Evolutionary conservation across 2,113 vertebrate species (phyloP), one percentile per base, ranked within the genome.

Genomic region (Lepisosteus osseus): DNA sequence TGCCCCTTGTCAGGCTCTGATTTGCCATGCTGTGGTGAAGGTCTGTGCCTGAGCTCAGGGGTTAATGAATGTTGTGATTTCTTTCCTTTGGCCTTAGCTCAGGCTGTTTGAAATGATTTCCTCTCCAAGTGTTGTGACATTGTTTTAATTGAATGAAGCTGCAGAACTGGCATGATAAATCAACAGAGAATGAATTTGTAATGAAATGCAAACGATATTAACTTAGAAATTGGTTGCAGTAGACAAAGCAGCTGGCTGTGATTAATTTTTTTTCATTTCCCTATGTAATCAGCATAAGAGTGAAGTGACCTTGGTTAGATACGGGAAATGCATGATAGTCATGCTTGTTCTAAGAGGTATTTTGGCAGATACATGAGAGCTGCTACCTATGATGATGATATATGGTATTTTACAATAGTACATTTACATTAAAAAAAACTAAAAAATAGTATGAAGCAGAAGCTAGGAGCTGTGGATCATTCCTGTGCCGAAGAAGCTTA

Each of bases 131-230:
- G 11, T 42, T 79, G 62, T 86, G 84, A 84, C 80, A 77, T 70
- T 87, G 82, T 88, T 90, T 90, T 91, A 85, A 80, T 87, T 86
- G 70, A 83, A 82, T 75, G 74, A 80, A 85, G 76, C 80, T 84
- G 78, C 77, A 85, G 75, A 81, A 74, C 69, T 78, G 69, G 76
- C 76, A 75, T 74, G 74, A 85, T 88, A 87, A 89, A 87, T 89
- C 77, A 79, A 69, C 68, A 76, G 56, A 55, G 72, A 77, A 74
- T 77, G 51, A 84, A 81, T 80, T 70, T 82, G 55, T 85, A 86
- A 83, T 83, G 76, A 79, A 79, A 70, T 65, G 68, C 65, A 78
- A 78, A 81, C 17, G 71, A 75, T 76, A 54, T 70, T 78, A 83
- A 81, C 73, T 54, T 76, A 72, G 78, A 87, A 80, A 83, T 84